Conservation (phyloP, 2,797 vertebrate species). For the Rallus crepitans region DNA sequence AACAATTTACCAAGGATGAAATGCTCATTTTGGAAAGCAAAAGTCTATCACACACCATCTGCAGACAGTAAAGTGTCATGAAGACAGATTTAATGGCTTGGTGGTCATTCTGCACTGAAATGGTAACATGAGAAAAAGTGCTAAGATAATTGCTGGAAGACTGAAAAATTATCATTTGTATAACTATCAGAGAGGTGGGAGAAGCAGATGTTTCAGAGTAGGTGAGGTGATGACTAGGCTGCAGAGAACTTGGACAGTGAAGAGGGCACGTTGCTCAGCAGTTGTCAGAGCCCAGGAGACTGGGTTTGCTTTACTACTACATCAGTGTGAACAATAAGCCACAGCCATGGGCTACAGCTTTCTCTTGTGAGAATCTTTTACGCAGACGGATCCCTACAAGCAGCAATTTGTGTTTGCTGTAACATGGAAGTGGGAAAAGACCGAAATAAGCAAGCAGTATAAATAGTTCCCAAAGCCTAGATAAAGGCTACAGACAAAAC, state of each 20-base stretch:
- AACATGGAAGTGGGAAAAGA: neutral
- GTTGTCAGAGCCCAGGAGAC: neutral
- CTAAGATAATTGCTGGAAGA: conserved; percentile 31
- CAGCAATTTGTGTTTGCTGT: neutral
- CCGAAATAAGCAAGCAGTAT: neutral
- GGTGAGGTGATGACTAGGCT: neutral
- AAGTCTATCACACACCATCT: conserved; percentile 50
- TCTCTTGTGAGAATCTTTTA: conserved; percentile 6
- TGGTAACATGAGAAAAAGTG: conserved; percentile 50
- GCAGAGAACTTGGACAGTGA: neutral
- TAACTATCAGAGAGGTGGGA: conserved; percentile 14
- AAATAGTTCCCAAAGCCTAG: neutral
- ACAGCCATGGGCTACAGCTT: neutral
- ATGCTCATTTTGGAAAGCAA: conserved; percentile 23
- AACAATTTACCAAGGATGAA: conserved; percentile 32
- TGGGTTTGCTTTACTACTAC: neutral
- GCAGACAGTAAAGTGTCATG: conserved; percentile 45
- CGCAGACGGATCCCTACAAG: neutral
- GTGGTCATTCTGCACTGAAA: conserved; percentile 25
- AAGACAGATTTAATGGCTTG: conserved; percentile 49
- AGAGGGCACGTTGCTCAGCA: neutral
- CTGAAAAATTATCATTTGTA: conserved; percentile 43
- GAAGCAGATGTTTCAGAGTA: conserved; percentile 10
- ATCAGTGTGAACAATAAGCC: neutral
- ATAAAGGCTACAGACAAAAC: neutral